phyloP scores from a whole-genome alignment of 2,113 vertebrate species.

The Orycteropus afer region DNA sequence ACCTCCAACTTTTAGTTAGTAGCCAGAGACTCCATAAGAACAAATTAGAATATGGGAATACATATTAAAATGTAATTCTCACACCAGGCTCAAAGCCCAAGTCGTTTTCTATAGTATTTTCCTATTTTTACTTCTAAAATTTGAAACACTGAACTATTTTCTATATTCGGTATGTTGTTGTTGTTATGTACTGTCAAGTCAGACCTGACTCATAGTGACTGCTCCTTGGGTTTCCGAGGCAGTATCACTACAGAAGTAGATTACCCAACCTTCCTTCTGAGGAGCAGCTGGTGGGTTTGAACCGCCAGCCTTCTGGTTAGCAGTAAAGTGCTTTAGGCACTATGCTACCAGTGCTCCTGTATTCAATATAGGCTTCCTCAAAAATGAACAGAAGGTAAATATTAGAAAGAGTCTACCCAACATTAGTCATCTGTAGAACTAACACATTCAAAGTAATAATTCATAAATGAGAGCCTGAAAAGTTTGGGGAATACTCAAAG shows the following conservation, averaged over 20 bases:
- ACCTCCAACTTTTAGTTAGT: too few relatives aligned
- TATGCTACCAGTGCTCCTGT: too few relatives aligned
- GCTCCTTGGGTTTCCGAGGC: too few relatives aligned
- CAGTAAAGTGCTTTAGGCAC: too few relatives aligned
- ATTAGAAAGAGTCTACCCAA: not conserved
- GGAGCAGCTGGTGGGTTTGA: too few relatives aligned
- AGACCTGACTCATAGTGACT: too few relatives aligned
- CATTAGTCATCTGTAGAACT: not conserved
- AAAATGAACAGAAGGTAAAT: not conserved
- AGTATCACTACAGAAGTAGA: too few relatives aligned
- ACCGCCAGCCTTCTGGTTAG: too few relatives aligned
- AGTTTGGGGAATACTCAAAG: not conserved
- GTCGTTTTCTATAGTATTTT: not conserved
- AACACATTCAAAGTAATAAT: not conserved
- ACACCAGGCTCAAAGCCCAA: not conserved
- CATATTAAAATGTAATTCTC: not conserved
- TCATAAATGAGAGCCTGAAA: not conserved
- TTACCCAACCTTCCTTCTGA: too few relatives aligned
- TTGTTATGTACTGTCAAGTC: too few relatives aligned
- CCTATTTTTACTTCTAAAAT: slow-evolving; percentile 22
- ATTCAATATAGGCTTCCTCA: not conserved
- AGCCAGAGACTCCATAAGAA: not conserved
- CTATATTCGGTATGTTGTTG: not conserved
- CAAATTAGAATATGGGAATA: not conserved
- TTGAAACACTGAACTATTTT: not conserved